Percentiles rank a stretch among this genome's conserved stretches.
phyloP scores from a whole-genome alignment of 1,140 invertebrate genomes.

The Wasmannia auropunctata region DNA sequence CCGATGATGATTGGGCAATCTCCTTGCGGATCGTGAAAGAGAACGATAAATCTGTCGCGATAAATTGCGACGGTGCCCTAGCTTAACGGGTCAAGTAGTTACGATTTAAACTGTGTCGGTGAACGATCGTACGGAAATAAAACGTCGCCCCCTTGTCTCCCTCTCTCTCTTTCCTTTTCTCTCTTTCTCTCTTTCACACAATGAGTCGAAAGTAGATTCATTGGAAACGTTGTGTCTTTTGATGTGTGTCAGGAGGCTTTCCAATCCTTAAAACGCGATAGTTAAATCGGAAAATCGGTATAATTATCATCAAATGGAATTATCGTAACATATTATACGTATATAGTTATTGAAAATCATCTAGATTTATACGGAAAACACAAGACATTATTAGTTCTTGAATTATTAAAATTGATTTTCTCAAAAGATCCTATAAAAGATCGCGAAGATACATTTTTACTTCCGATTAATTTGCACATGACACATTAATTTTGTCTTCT shows the following conservation, averaged over 20 bases:
- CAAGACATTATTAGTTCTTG: not conserved
- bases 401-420: not conserved
- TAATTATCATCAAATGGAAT: not conserved
- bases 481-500: not conserved
- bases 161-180: not conserved
- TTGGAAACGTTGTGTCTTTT: slow-evolving; percentile 8
- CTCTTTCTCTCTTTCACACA: not conserved
- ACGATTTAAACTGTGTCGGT: slow-evolving; percentile 60
- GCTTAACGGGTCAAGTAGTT: slow-evolving; percentile 61
- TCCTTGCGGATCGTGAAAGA: slow-evolving; percentile 17
- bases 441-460: not conserved
- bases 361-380: not conserved
- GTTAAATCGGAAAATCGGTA: not conserved
- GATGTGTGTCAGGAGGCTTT: not conserved
- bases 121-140: slow-evolving; percentile 65
- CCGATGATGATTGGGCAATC: slow-evolving; percentile 53
- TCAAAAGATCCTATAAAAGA: not conserved
- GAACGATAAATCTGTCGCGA: slow-evolving; percentile 67
- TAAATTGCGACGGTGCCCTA: slow-evolving; percentile 63
- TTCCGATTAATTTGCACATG: not conserved
- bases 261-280: not conserved
- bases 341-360: not conserved
- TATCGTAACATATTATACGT: not conserved
- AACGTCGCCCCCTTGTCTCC: not conserved
- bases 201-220: slow-evolving; percentile 16